A percentile compares a stretch with the other conserved stretches of the same genome.
phyloP scores from a whole-genome alignment of 2,888 invertebrate species.

The Dorcus parallelipipedus region DNA sequence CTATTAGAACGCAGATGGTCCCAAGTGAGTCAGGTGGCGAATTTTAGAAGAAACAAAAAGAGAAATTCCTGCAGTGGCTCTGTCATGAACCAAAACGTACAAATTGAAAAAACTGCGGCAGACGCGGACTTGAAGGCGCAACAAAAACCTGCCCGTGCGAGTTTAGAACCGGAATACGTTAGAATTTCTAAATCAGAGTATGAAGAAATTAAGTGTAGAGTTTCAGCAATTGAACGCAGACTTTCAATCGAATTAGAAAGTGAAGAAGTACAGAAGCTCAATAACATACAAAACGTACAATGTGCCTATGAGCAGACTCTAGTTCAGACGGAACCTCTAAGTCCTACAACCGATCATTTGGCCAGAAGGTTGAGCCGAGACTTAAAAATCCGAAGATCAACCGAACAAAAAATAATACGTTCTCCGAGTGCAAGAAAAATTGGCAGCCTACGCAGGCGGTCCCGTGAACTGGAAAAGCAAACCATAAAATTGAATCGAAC shows the following conservation, averaged over 20 bases:
- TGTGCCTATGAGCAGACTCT: conserved; percentile 71
- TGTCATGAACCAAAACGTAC: conserved; percentile 30
- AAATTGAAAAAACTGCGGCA: background rate
- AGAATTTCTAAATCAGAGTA: conserved; percentile 72
- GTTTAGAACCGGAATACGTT: conserved; percentile 56
- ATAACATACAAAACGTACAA: conserved; percentile 64
- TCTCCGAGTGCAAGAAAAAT: conserved; percentile 82
- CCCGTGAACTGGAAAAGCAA: conserved; percentile 55
- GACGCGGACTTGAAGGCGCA: conserved; percentile 37
- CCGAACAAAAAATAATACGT: conserved; percentile 67
- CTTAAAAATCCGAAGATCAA: conserved; percentile 68
- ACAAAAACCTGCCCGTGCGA: conserved; percentile 17
- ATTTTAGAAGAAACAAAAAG: conserved; percentile 37
- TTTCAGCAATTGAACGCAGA: conserved; percentile 68
- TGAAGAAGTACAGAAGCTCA: conserved; percentile 29
- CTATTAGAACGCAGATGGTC: conserved; percentile 56
- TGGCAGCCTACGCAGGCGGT: conserved; percentile 68
- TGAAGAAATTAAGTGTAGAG: conserved; percentile 72
- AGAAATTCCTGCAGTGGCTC: conserved; percentile 36
- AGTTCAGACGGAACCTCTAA: conserved; percentile 64
- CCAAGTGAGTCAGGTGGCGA: conserved; percentile 48
- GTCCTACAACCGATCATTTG: conserved; percentile 65
- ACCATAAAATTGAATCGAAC: conserved; percentile 54
- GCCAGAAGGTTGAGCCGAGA: conserved; percentile 70
- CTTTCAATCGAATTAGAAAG: conserved; percentile 65